A percentile compares a stretch with the other conserved stretches of the same genome.
Evolutionary conservation across 2,113 vertebrate genomes (phyloP).

Genomic region (Ellobius talpinus): DNA sequence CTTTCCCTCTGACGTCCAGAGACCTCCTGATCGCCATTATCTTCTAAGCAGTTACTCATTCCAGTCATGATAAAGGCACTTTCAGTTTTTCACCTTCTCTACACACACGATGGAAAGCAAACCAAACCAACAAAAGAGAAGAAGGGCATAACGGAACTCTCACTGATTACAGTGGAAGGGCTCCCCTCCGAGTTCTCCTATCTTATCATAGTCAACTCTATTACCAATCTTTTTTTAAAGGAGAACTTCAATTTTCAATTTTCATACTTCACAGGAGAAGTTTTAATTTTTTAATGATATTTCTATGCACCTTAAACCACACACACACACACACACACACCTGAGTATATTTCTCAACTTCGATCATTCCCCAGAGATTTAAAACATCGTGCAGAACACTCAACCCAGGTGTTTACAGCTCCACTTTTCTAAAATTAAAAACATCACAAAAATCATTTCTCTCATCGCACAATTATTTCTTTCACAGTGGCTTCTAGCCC

Average conservation of each 20-base stretch:
- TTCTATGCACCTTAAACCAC: background rate
- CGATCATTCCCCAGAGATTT: background rate
- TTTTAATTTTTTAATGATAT: background rate
- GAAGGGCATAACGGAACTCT: background rate
- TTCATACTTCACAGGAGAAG: background rate
- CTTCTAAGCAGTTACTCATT: background rate
- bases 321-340: background rate
- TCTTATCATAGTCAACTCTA: background rate
- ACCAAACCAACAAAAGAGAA: background rate
- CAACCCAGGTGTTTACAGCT: background rate
- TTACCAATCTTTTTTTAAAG: background rate
- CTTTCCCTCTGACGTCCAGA: background rate
- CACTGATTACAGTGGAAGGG: background rate
- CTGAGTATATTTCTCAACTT: background rate
- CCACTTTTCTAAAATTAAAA: background rate
- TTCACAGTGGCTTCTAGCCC: background rate
- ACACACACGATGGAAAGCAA: background rate
- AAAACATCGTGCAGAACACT: background rate
- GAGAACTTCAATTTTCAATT: background rate
- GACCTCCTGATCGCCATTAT: rapidly evolving
- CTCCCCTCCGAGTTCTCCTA: background rate
- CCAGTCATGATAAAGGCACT: background rate
- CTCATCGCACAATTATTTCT: background rate
- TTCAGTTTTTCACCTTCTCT: background rate
- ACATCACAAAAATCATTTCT: background rate